A percentile compares a stretch with the other conserved stretches of the same genome.
phyloP scores from a whole-genome alignment of 2,113 vertebrate genomes.

The Cettia cetti region DNA sequence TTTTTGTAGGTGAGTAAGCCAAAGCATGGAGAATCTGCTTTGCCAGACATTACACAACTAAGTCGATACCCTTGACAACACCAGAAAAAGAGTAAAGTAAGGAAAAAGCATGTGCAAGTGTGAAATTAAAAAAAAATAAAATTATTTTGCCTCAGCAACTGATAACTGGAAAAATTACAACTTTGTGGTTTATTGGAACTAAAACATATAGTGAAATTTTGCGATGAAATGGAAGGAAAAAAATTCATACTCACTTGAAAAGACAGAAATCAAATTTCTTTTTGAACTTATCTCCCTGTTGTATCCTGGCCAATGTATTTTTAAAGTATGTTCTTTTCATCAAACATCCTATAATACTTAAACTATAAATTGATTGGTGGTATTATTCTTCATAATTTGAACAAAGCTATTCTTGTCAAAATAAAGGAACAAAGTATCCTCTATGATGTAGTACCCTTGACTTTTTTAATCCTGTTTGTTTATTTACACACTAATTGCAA shows the following conservation, averaged over 20 bases:
- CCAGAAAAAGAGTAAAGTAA: background rate
- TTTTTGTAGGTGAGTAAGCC: slow-evolving; percentile 25
- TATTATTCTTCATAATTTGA: background rate
- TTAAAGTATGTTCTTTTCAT: background rate
- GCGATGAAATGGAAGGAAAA: background rate
- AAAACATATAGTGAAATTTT: background rate
- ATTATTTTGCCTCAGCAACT: background rate
- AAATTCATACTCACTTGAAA: background rate
- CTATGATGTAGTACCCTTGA: slow-evolving; percentile 31
- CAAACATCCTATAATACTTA: background rate
- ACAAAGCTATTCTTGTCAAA: slow-evolving; percentile 1
- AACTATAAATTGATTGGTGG: background rate
- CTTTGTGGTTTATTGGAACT: background rate
- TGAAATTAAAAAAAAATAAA: background rate
- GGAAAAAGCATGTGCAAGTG: background rate
- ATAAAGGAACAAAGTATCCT: background rate
- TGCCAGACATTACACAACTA: background rate
- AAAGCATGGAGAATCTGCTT: slow-evolving; percentile 30
- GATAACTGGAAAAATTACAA: background rate
- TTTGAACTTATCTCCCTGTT: background rate
- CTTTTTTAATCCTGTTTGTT: slow-evolving; percentile 51
- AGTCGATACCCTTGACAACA: slow-evolving; percentile 5
- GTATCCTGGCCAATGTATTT: background rate
- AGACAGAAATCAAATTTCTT: background rate
- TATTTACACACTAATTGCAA: slow-evolving; percentile 32